A percentile compares a stretch with the other conserved stretches of the same genome.
Conservation (phyloP, 2,797 vertebrate species). For the Lacerta agilis region DNA sequence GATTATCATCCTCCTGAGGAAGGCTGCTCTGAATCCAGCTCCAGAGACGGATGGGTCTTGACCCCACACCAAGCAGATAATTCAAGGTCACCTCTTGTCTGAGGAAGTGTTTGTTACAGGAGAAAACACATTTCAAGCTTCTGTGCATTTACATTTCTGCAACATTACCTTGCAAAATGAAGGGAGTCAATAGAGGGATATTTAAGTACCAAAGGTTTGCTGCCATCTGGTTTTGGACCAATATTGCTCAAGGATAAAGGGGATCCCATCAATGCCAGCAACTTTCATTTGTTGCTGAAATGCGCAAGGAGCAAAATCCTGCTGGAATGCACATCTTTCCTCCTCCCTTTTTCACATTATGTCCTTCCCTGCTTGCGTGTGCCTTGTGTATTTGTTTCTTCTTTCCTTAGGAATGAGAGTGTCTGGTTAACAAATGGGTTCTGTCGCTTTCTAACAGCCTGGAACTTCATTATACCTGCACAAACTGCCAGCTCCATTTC, state of each 20-base stretch:
- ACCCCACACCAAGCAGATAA: not conserved
- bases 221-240: constrained; percentile 38
- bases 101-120: not conserved
- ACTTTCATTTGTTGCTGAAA: constrained; percentile 45
- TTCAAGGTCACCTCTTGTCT: not conserved
- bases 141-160: constrained; percentile 34
- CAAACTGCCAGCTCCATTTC: constrained; percentile 1
- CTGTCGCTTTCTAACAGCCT: constrained; percentile 8
- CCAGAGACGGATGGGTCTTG: not conserved
- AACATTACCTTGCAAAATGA: constrained; percentile 54
- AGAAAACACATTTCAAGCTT: constrained; percentile 36
- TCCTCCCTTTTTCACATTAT: not conserved
- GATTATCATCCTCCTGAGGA: not conserved
- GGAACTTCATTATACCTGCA: constrained; percentile 7
- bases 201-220: constrained; percentile 55
- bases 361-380: not conserved
- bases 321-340: constrained; percentile 11
- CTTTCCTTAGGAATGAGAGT: not conserved
- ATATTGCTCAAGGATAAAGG: constrained; percentile 39
- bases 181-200: constrained; percentile 56
- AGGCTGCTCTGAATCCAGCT: not conserved
- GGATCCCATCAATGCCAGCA: constrained; percentile 30
- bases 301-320: constrained; percentile 33
- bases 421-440: constrained; percentile 30
- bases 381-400: not conserved